Evolutionary conservation across 2,888 invertebrate genomes (phyloP).

Genomic region (Horisme vitalbata): DNA sequence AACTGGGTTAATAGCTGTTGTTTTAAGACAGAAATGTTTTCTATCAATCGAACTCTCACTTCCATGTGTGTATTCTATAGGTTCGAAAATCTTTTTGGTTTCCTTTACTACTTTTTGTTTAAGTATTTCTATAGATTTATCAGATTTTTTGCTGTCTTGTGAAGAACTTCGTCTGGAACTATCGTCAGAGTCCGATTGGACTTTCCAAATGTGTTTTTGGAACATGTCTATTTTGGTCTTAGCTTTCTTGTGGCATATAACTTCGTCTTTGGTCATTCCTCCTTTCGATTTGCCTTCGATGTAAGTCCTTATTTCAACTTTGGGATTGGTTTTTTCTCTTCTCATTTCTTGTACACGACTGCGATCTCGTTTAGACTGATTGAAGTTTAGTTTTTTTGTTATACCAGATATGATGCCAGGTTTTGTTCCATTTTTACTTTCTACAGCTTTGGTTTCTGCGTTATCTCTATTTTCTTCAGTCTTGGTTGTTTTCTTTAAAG

Average conservation of each 20-base stretch:
- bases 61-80: constrained; percentile 49
- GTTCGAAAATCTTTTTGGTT: constrained; percentile 65
- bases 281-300: constrained; percentile 60
- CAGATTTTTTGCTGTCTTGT: constrained; percentile 50
- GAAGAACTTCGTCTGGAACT: constrained; percentile 65
- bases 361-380: constrained; percentile 65
- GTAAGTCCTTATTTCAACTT: constrained; percentile 72
- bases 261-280: constrained; percentile 65
- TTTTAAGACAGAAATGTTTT: constrained; percentile 47
- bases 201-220: constrained; percentile 71
- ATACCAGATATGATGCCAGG: constrained; percentile 64
- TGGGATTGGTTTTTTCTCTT: constrained; percentile 51
- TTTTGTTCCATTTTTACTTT: constrained; percentile 46
- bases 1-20: constrained; percentile 45
- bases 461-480: constrained; percentile 27
- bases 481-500: constrained; percentile 50
- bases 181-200: constrained; percentile 66
- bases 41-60: constrained; percentile 51
- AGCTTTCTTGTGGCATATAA: constrained; percentile 70
- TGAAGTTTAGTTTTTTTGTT: constrained; percentile 65
- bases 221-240: constrained; percentile 77
- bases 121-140: constrained; percentile 36
- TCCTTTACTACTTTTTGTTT: constrained; percentile 54
- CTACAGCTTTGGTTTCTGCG: constrained; percentile 32
- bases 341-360: constrained; percentile 41